Evolutionary conservation across 2,797 vertebrate species (phyloP), one percentile per base, ranked within the genome.

Genomic region (Enteromius paludinosus): DNA sequence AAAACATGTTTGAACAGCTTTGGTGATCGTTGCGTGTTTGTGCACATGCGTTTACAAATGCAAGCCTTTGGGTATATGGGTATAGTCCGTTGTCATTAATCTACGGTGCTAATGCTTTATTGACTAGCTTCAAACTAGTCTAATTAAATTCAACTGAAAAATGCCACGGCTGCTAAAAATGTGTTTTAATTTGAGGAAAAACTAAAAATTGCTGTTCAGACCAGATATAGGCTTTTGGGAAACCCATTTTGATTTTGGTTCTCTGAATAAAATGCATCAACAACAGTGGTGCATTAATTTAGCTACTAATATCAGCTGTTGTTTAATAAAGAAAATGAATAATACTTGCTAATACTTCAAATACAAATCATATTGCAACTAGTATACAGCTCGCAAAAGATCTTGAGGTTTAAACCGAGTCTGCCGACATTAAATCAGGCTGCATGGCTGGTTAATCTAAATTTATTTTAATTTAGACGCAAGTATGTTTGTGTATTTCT

Each of bases 401-500:
- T 45, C 20, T n/a, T 59, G 25, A 71, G 43, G 25, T 68, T 30
- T 59, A 35, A 54, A 59, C 80, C 10, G n/a, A 47, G 38, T 47
- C 23, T 52, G 9, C 69, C 28, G 79, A 59, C 35, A 33, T 66
- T 25, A 56, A 43, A 77, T 83, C 52, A 49, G 28, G n/a, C 52
- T 5, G 3, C 69, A 28, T 65, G 43, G n/a, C n/a, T 28, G 43
- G 3, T 73, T 59, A 52, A 69, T 77, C 8, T 28, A 47, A 59
- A 47, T 82, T 69, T 4, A 17, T 77, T 77, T 61, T 70, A 59
- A 79, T 56, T 66, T 78, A 54, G 65, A 69, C 49, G 1, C 20
- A 20, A 69, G 49, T 69, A 28, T 70, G 64, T 59, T 79, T 56
- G 23, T 59, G 78, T 69, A 49, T 52, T 68, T 49, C 78, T 70